Evolutionary conservation across 2,113 vertebrate species (phyloP), one percentile per base, ranked within the genome.

Genomic region (Lagopus muta): DNA sequence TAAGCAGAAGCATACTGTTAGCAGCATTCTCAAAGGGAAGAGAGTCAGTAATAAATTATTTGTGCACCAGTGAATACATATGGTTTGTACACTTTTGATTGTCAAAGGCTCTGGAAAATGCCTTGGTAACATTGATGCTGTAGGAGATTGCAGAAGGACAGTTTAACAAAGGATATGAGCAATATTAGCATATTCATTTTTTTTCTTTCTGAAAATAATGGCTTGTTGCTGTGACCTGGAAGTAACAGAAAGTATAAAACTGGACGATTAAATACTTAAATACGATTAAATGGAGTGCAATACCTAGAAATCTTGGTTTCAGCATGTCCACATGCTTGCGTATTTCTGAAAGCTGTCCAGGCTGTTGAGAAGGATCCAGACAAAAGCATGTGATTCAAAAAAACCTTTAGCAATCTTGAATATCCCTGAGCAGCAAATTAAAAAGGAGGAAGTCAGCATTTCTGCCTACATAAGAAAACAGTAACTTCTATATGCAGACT

Each of bases 1-100:
- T 69, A 82, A 91, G 88, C 55, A 87, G 60, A 70, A 87, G 47
- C n/a, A 77, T 77, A 47, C 89, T 90, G 57, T 92, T 93, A 93
- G 62, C 43, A 75, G 55, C 19, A 66, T 78, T 92, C 82, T 95
- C 67, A 92, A 88, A 93, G 36, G 13, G 19, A 90, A 66, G 7
- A 1, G 45, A 82, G 43, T 67, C 54, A 77, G 47, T 48, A 48
- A 71, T 40, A 90, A 88, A 85, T 90, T 72, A 84, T 82, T 90
- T 64, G 80, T 72, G 42, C 60, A 74, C 45, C 21, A 43, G 4
- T 76, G 67, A 62, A n/a, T 74, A 69, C 21, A 74, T 13, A 4
- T 38, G 10, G 13, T 65, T 85, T 89, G 40, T 72, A 55, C n/a
- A 34, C 10, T 70, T 64, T 64, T 82, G 6, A 88, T 93, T 90